Evolutionary conservation across 2,888 invertebrate genomes (phyloP), one percentile per base, ranked within the genome.

Genomic region (Sipha maydis): DNA sequence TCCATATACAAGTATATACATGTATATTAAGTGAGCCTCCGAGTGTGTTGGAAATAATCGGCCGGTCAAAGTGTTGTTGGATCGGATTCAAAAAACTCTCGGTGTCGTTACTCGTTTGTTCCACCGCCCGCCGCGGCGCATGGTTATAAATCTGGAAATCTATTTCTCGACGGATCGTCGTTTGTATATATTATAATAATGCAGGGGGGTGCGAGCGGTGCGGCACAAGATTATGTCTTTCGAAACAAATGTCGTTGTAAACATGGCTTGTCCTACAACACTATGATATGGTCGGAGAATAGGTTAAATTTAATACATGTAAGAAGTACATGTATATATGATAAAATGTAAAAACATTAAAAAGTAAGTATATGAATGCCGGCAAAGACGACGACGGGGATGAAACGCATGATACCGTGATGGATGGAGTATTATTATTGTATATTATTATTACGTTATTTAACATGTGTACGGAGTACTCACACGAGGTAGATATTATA

Each of bases 41-140:
- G 41, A 4, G 34, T 3, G 76, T 25, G 84, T 76, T 31, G 75
- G 84, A 67, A 85, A 76, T 76, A 77, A 85, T 76, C 76, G 71
- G 76, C 25, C 14, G 41, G 38, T 38, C 61, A 38, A 61, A 28
- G 76, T 31, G 76, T 85, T 85, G 84, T 85, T 85, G 84, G 84
- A 76, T 76, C 67, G 41, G 76, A 85, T 85, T 85, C 76, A 85
- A 85, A 25, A 83, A 83, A 67, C 69, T 25, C 82, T 48, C 41
- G 48, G 34, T 73, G 54, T 34, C 61, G 61, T 61, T 61, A 61
- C 28, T 71, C 54, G 83, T 83, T 83, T 56, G 34, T 71, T 82
- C 31, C 69, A 21, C 69, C 34, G 83, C 48, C 69, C 56, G 25
- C 61, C 61, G 19, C 75, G 56, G 19, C 61, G 41, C 34, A 21